These are phyloP conservation scores for Neogobius melanostomus DNA, from an alignment of 2,113 vertebrate species.

Conservation along the genomic window DNA sequence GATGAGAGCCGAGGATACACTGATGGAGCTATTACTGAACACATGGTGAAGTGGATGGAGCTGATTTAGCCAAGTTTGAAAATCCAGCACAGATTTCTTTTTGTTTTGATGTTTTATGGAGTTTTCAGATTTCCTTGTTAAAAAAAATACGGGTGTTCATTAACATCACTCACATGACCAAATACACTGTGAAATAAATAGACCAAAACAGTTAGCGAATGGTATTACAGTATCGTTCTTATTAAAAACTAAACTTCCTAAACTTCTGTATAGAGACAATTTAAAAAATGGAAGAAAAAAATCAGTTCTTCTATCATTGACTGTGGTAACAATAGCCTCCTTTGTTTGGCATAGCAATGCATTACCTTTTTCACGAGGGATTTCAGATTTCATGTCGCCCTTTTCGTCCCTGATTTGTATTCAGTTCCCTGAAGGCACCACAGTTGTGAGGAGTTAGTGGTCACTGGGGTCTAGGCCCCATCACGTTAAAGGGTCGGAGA, in stretches of 20 bases:
- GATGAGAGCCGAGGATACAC: constrained; percentile 14
- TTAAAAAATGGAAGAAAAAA: too few relatives aligned
- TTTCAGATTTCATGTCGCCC: not conserved
- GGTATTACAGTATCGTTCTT: too few relatives aligned
- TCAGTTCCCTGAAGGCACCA: not conserved
- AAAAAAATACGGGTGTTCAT: too few relatives aligned
- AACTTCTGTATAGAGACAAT: too few relatives aligned
- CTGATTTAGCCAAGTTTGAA: constrained; percentile 18
- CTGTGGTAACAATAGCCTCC: not conserved
- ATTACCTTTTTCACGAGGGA: not conserved
- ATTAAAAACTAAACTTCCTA: too few relatives aligned
- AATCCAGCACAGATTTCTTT: not conserved
- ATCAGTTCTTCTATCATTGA: too few relatives aligned
- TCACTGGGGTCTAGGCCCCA: not conserved
- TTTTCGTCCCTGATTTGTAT: not conserved
- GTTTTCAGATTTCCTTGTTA: too few relatives aligned
- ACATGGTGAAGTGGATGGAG: constrained; percentile 33
- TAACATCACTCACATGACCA: too few relatives aligned
- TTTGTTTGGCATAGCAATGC: not conserved
- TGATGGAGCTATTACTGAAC: constrained; percentile 22
- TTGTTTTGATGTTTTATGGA: too few relatives aligned
- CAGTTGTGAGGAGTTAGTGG: not conserved
- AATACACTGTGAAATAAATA: too few relatives aligned
- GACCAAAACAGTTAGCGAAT: too few relatives aligned
- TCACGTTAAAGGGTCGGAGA: not conserved